Evolutionary conservation across 1,140 invertebrate species (phyloP).

Genomic region (Lepidostoma basale): DNA sequence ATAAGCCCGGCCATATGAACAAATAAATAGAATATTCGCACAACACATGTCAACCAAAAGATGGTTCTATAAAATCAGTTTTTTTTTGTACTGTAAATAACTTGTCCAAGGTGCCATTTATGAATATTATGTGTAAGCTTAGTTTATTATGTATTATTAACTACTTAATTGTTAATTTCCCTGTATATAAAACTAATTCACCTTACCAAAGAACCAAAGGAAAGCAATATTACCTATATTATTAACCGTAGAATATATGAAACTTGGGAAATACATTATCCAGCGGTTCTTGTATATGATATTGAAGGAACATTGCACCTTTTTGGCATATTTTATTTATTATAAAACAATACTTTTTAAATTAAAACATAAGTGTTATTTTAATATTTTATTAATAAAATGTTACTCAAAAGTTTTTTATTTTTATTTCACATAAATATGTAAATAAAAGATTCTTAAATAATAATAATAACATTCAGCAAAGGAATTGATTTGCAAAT

Average conservation of each 20-base stretch:
- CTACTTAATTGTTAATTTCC: background rate
- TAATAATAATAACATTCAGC: background rate
- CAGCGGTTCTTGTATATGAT: too few species aligned
- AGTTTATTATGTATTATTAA: background rate
- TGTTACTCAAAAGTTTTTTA: constrained; percentile 24
- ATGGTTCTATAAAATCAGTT: too few species aligned
- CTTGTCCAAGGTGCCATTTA: constrained; percentile 25
- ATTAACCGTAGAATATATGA: too few species aligned
- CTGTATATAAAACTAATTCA: constrained; percentile 10
- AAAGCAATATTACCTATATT: background rate
- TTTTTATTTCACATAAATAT: background rate
- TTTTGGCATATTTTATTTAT: background rate
- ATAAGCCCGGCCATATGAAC: background rate
- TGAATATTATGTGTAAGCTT: background rate
- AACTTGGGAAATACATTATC: too few species aligned
- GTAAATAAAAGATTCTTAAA: background rate
- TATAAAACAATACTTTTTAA: background rate
- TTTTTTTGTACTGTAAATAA: too few species aligned
- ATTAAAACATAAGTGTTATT: constrained; percentile 1
- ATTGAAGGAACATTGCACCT: too few species aligned
- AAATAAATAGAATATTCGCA: background rate
- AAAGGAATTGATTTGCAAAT: too few species aligned
- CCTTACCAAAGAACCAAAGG: constrained; percentile 32
- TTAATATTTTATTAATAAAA: constrained; percentile 40
- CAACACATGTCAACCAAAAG: too few species aligned